Base-by-base conservation (phyloP, 2,113 vertebrate genomes). In the Colistium nudipinnis region DNA sequence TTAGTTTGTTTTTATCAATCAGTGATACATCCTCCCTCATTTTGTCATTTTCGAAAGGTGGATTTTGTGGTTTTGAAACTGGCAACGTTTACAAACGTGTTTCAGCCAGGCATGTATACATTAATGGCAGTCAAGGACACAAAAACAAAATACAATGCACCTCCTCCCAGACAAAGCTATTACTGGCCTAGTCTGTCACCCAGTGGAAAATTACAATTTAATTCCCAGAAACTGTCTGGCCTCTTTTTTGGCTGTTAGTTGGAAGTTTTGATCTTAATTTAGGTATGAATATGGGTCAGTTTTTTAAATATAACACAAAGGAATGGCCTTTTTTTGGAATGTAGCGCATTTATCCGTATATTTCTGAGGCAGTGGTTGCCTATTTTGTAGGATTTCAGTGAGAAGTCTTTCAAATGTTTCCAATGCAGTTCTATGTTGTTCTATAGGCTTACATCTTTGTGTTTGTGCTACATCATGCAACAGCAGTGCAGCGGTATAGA, bases 211-310 rank as follows among this genome's bases (percentile, higher is more conserved):
- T 65, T 22, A 78, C 65, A 75, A 36, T 82, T 82, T 76, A 39
- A 82, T 62, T 74, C 60, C 20, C 56, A 67, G 41, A 62, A 81
- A 63, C 47, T 38, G 59, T 47, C 74, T 87, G 73, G 59, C 83
- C 62, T 86, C 70, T 60, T 90, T 86, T n/a, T 82, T 65, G 73
- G 74, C 74, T 80, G 44, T 72, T 80, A 76, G 68, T 62, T 80
- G 71, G 27, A 70, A 76, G 63, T 85, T 84, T 69, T 70, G 49
- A 70, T 76, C 70, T 71, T 70, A 82, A 47, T 75, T 86, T 74
- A 74, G 56, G 22, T 52, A n/a, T 80, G 69, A 72, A 88, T 85
- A 55, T 84, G 74, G 87, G 72, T 85, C 71, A 52, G 28, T 68
- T 80, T n/a, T 62, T 83, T 75, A 65, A 75, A 78, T 77, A 77